Percentiles rank a stretch among this genome's conserved stretches.
phyloP scores from a whole-genome alignment of 2,797 vertebrate genomes.

The Halcyon chelicuti region DNA sequence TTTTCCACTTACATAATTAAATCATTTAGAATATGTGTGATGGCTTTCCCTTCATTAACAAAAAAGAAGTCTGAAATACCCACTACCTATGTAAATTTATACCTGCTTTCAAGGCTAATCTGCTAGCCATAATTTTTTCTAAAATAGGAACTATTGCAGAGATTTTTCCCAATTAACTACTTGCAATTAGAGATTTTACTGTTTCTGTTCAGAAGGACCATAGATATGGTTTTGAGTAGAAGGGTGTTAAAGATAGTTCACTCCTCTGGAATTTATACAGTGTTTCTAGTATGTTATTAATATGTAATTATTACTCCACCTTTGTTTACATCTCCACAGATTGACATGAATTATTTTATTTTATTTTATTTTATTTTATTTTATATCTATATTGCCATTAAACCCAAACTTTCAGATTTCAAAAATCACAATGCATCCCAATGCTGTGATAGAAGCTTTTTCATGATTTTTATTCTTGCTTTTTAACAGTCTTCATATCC shows the following conservation, averaged over 20 bases:
- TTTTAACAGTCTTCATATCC: background rate
- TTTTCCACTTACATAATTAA: background rate
- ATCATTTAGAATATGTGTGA: background rate
- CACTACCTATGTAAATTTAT: background rate
- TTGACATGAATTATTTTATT: background rate
- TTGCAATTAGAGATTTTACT: background rate
- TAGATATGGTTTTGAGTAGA: background rate
- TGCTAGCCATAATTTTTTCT: background rate
- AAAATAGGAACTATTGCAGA: background rate
- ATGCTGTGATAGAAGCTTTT: background rate
- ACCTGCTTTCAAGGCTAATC: background rate
- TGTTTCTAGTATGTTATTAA: background rate
- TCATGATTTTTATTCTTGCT: fast-evolving
- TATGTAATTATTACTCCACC: background rate
- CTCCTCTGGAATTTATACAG: background rate
- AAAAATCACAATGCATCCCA: background rate
- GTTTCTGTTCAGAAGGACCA: background rate
- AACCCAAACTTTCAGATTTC: background rate
- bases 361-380: background rate
- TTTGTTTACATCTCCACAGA: background rate
- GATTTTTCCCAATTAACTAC: background rate
- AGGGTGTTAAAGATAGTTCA: background rate
- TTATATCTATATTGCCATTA: background rate
- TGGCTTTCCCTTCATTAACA: background rate
- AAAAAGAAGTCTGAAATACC: background rate